Evolutionary conservation across 23 tunicate species (phyloP).

Genomic region (Diplosoma virens): DNA sequence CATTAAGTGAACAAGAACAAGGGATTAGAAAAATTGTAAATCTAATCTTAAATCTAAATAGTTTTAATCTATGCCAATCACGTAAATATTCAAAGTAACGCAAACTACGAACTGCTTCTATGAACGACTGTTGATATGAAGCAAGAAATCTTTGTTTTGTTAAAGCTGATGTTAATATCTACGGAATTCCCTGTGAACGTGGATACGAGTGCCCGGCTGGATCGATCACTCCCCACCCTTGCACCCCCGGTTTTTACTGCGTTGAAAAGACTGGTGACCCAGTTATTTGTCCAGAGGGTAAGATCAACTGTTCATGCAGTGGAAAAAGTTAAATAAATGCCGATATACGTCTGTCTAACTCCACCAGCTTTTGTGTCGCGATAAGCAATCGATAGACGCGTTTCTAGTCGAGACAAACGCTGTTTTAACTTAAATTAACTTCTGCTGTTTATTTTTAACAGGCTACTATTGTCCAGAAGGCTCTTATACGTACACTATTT

Average conservation of each 20-base stretch:
- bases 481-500: slow-evolving; percentile 35
- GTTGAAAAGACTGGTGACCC: slow-evolving; percentile 41
- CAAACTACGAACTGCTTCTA: no score
- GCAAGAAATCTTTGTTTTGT: neutral
- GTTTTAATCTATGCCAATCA: neutral
- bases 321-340: no score
- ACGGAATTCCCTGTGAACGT: slow-evolving; percentile 79
- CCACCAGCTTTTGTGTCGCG: no score
- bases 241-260: slow-evolving; percentile 79
- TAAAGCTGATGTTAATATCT: slow-evolving; percentile 40
- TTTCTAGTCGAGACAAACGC: no score
- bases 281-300: slow-evolving; percentile 61
- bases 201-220: slow-evolving; percentile 79
- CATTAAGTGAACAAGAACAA: no score
- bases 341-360: no score
- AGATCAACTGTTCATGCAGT: no score
- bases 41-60: neutral
- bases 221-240: slow-evolving; percentile 31
- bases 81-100: no score
- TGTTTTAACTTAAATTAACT: neutral
- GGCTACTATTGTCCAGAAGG: slow-evolving; percentile 66
- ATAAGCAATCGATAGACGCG: no score
- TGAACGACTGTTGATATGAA: no score
- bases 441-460: no score
- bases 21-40: no score